A percentile compares a stretch with the other conserved stretches of the same genome.
Evolutionary conservation across 1,140 invertebrate genomes (phyloP).

Genomic region (Arctopsyche grandis): DNA sequence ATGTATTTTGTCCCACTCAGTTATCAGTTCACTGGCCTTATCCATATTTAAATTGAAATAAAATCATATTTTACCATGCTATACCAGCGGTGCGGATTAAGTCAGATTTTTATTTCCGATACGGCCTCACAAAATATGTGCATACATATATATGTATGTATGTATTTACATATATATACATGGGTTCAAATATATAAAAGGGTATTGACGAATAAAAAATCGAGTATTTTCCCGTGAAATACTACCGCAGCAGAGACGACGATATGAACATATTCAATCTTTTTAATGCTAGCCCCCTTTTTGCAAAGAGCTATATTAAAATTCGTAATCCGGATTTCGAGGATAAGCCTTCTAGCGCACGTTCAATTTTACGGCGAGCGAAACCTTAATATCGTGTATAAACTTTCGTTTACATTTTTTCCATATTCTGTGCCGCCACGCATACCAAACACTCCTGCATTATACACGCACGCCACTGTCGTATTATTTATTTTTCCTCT

Average conservation of each 20-base stretch:
- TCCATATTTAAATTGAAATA: no score
- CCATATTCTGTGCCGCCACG: not conserved
- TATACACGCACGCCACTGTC: no score
- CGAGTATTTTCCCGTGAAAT: no score
- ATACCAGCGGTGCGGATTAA: no score
- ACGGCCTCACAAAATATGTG: not conserved
- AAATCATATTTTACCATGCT: no score
- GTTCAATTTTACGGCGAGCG: constrained; percentile 48
- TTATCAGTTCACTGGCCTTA: no score
- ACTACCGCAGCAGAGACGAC: no score
- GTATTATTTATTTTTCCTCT: no score
- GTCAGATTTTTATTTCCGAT: no score
- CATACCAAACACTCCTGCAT: not conserved
- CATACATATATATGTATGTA: not conserved
- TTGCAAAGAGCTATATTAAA: constrained; percentile 52
- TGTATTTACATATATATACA: not conserved
- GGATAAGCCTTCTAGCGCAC: constrained; percentile 49
- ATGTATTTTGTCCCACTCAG: no score
- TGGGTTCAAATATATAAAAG: not conserved
- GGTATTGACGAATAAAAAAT: not conserved
- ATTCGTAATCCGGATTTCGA: constrained; percentile 52
- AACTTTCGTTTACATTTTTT: constrained; percentile 15
- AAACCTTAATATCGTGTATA: constrained; percentile 32
- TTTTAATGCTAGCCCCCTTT: constrained; percentile 37
- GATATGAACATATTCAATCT: constrained; percentile 39